Evolutionary conservation across 2,113 vertebrate species (phyloP).

Genomic region (Procapra przewalskii): DNA sequence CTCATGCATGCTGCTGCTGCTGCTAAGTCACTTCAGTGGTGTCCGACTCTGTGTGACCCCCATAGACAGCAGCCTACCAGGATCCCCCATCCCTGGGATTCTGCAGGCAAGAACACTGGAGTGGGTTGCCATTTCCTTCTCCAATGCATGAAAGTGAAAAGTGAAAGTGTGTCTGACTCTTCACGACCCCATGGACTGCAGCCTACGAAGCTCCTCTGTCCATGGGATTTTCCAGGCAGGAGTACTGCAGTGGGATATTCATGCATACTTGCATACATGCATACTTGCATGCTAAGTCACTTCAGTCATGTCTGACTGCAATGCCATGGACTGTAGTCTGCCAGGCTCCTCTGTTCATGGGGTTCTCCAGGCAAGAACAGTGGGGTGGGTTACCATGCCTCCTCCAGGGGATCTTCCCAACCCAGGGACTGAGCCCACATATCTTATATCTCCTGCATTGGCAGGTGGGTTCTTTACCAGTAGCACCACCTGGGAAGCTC

Average conservation of each 20-base stretch:
- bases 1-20: not conserved
- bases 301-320: not conserved
- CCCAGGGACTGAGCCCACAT: not conserved
- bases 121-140: not conserved
- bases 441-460: not conserved
- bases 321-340: not conserved
- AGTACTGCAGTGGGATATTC: too few relatives aligned
- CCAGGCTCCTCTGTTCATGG: not conserved
- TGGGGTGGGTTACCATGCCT: not conserved
- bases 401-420: not conserved
- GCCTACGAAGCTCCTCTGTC: too few relatives aligned
- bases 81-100: not conserved
- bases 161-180: too few relatives aligned
- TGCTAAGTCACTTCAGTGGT: not conserved
- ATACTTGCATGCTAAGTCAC: not conserved
- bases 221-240: too few relatives aligned
- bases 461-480: not conserved
- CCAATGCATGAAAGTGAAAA: not conserved
- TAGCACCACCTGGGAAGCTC: not conserved
- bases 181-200: rapidly evolving
- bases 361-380: not conserved
- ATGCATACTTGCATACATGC: not conserved
- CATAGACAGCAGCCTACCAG: not conserved
- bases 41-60: not conserved
- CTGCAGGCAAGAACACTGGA: not conserved